Evolutionary conservation across 2,113 vertebrate genomes (phyloP), one percentile per base, ranked within the genome.

Genomic region (Cebus imitator): DNA sequence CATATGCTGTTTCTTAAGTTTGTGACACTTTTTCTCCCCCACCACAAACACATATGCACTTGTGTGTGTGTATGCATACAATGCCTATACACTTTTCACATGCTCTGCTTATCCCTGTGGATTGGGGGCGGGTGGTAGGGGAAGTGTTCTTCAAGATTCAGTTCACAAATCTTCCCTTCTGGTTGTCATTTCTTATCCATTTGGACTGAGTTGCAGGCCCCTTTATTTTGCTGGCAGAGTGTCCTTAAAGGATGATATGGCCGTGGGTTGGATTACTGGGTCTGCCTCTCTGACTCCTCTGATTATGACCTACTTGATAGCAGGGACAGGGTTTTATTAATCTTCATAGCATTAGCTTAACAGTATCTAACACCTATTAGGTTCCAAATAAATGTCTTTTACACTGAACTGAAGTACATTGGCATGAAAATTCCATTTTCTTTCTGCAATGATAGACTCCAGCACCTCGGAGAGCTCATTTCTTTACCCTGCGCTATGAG

Each of bases 401-500:
- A 48, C 90, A 58, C 55, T 68, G 75, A 96, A 72, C 8, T 30
- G 64, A 86, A 87, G 82, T 81, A 78, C 95, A 87, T 76, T 55
- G 95, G 70, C 57, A 55, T 27, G 13, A 45, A 93, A 95, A 85
- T 64, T 68, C 78, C 78, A 89, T 96, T 97, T 94, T 85, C 70
- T 90, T 88, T 58, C 35, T 76, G 25, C 1, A 35, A 57, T 52
- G 85, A 96, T 78, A 20, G 91, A 93, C 43, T 68, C 52, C 91
- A 96, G 93, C 11, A 97, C 88, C 82, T 85, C 52, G 58, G 96
- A 94, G 48, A 94, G 75, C 57, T 95, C 84, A 83, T 96, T 64
- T 61, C 90, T 94, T 95, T 64, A 92, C 10, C 81, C 43, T 81
- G 75, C 10, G 16, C 23, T 76, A 0, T 37, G 66, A 90, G 88